Evolutionary conservation across 1,140 invertebrate species (phyloP), one percentile per base, ranked within the genome.

Genomic region (Drosophila paulistorum): DNA sequence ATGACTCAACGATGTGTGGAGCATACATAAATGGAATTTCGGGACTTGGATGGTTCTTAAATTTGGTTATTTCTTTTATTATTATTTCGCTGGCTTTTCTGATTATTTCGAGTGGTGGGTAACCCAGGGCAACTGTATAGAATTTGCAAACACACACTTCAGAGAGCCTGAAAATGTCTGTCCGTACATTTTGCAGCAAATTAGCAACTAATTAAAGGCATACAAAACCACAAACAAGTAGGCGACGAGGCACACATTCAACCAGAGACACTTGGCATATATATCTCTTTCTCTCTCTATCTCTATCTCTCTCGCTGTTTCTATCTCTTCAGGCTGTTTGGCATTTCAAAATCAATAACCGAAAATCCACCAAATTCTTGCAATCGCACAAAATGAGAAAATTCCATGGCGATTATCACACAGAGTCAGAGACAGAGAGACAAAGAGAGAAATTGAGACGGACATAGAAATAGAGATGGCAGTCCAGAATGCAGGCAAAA

Each of bases 121-220:
- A 23, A 23, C 45, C 20, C 20, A 9, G 9, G 45, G 45, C 45
- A 51, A 23, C 45, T 23, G 6, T 30, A 17, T 20, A n/a, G 45
- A 10, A 20, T 51, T 51, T 11, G 45, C 17, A 30, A 30, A 7
- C 30, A 30, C 58, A 60, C 58, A 69, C 33, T 66, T 55, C 26
- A 66, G 23, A 42, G 20, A 45, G 30, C 26, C 14, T 7, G 20
- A 45, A 45, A 62, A 51, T 58, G 66, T 14, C 57, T 26, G 45
- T 51, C 20, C 13, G 45, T 11, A 20, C 17, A 20, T 23, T 51
- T 51, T 59, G 66, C 70, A 86, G 70, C 78, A 74, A 82, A 85
- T 85, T 87, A 85, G 79, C 64, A 81, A 85, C 82, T 82, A 85
- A 85, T 85, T 86, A 85, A 86, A 85, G 72, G 75, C 82, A 87